These are phyloP conservation scores for Philaethria dido DNA, from an alignment of 2,888 invertebrate genomes.

Conservation along the genomic window DNA sequence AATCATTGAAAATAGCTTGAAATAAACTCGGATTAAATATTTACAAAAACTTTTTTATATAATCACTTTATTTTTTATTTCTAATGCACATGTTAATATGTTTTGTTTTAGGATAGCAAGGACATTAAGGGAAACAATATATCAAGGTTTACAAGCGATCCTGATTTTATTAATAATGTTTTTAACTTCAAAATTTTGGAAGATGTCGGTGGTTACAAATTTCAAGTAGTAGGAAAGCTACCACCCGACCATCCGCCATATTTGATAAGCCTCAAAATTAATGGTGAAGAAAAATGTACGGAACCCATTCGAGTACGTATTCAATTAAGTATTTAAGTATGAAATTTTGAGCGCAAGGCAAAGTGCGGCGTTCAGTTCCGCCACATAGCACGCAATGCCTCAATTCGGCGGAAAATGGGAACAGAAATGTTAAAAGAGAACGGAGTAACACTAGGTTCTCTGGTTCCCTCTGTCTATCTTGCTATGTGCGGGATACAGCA, in stretches of 20 bases:
- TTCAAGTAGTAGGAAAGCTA: conserved; percentile 10
- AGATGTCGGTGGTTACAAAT: neutral
- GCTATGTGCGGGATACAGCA: no score
- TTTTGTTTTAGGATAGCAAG: neutral
- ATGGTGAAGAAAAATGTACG: conserved; percentile 18
- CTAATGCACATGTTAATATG: neutral
- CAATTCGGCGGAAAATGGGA: no score
- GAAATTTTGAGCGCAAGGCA: no score
- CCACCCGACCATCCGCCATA: conserved; percentile 28
- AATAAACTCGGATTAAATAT: no score
- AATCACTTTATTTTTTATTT: neutral
- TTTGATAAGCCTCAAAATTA: conserved; percentile 23
- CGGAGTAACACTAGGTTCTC: no score
- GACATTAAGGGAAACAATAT: neutral
- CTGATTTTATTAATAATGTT: conserved; percentile 4
- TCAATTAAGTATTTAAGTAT: neutral
- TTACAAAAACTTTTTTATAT: no score
- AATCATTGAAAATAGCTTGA: no score
- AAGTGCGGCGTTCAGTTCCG: no score
- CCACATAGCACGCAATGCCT: no score
- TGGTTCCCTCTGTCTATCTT: no score
- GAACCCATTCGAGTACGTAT: conserved; percentile 3
- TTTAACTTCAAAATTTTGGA: neutral
- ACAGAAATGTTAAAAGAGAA: no score
- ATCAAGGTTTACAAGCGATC: neutral